phyloP scores from a whole-genome alignment of 2,797 vertebrate genomes.

The Lepidocolaptes lacrymiger region DNA sequence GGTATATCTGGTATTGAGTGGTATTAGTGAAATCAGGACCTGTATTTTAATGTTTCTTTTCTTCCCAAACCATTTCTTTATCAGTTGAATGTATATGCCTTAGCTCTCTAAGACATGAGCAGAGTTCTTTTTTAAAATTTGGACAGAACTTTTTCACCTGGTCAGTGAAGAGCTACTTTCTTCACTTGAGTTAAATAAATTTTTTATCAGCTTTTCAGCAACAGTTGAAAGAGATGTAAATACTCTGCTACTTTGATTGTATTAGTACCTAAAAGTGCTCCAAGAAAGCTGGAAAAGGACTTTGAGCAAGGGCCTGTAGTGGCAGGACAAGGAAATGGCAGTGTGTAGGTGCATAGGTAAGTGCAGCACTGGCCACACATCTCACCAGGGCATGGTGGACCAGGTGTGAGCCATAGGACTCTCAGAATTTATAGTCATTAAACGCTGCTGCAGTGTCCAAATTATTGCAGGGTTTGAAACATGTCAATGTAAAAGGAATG shows the following conservation, averaged over 20 bases:
- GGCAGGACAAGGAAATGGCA: not conserved
- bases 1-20: fast-evolving
- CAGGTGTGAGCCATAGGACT: not conserved
- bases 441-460: not conserved
- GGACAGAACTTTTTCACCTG: not conserved
- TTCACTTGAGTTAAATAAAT: not conserved
- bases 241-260: not conserved
- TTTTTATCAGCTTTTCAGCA: not conserved
- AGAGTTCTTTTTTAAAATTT: not conserved
- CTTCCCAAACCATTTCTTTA: not conserved
- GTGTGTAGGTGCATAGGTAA: fast-evolving
- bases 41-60: not conserved
- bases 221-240: not conserved
- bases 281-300: not conserved
- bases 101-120: not conserved
- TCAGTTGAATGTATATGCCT: no score
- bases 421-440: fast-evolving
- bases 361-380: fast-evolving
- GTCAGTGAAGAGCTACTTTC: not conserved
- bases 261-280: not conserved
- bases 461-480: not conserved
- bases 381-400: fast-evolving
- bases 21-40: not conserved
- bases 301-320: not conserved
- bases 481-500: fast-evolving